A percentile compares a stretch with the other conserved stretches of the same genome.
phyloP scores from a whole-genome alignment of 2,797 vertebrate species.

The Ctenopoma kingsleyae region DNA sequence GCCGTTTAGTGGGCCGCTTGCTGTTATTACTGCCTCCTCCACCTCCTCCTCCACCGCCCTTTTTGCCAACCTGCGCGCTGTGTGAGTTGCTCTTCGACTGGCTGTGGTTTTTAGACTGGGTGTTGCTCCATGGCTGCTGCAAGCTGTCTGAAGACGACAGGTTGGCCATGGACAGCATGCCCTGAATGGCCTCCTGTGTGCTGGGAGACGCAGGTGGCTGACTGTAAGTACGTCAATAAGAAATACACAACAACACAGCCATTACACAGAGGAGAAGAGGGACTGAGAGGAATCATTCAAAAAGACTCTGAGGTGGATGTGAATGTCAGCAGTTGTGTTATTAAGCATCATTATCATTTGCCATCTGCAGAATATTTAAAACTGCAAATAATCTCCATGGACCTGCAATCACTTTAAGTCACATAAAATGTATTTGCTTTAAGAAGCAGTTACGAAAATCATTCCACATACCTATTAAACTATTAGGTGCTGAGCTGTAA shows the following conservation, averaged over 20 bases:
- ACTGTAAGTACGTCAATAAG: constrained; percentile 88
- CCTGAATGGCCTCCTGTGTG: constrained; percentile 99
- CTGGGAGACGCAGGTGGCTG: constrained; percentile 99
- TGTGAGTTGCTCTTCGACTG: constrained; percentile 90
- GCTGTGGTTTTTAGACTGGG: constrained; percentile 91
- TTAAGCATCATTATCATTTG: constrained; percentile 10
- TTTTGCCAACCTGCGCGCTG: constrained; percentile 85
- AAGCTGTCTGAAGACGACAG: constrained; percentile 95
- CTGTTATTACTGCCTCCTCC: constrained; percentile 70
- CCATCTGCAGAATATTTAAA: constrained; percentile 6
- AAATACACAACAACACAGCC: constrained; percentile 83
- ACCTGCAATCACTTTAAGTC: constrained; percentile 18
- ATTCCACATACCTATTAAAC: constrained; percentile 63
- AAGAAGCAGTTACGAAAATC: constrained; percentile 50
- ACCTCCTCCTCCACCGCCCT: constrained; percentile 65
- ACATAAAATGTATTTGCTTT: not conserved
- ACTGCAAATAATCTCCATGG: not conserved
- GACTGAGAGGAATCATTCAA: constrained; percentile 36
- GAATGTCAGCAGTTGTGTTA: not conserved
- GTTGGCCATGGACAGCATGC: constrained; percentile 99
- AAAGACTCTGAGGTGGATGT: not conserved
- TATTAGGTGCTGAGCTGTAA: constrained; percentile 67
- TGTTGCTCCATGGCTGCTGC: constrained; percentile 91
- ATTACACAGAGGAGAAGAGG: constrained; percentile 69
- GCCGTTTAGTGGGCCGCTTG: constrained; percentile 89